phyloP scores from a whole-genome alignment of 2,797 vertebrate species.

The Sebastolobus altivelis region DNA sequence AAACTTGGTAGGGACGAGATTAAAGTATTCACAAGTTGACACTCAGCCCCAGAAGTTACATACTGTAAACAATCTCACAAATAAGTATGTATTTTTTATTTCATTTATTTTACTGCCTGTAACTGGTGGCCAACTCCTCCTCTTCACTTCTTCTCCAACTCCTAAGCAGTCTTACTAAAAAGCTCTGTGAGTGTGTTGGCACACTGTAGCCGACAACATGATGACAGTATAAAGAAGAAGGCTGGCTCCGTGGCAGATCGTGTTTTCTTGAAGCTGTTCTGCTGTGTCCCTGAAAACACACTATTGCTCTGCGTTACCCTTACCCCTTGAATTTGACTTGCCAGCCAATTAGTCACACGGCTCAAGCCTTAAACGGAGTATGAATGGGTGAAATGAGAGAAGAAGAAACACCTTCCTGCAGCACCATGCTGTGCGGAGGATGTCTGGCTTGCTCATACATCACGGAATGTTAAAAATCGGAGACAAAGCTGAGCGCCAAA shows the following conservation, averaged over 20 bases:
- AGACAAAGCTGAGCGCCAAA: constrained; percentile 17
- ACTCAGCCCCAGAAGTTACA: background rate
- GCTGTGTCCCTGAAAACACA: constrained; percentile 19
- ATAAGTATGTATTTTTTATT: constrained; percentile 32
- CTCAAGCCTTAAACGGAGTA: constrained; percentile 36
- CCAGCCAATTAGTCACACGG: constrained; percentile 63
- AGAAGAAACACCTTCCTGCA: constrained; percentile 50
- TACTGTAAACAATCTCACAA: constrained; percentile 21
- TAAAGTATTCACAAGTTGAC: background rate
- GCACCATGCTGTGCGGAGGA: constrained; percentile 37
- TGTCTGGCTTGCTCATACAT: constrained; percentile 37
- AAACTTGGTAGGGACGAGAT: background rate
- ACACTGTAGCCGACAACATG: constrained; percentile 27
- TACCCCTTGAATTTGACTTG: constrained; percentile 37
- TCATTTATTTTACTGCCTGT: constrained; percentile 17
- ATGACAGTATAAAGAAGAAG: constrained; percentile 14
- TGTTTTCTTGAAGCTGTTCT: constrained; percentile 29
- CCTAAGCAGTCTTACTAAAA: constrained; percentile 14
- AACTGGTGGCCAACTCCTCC: constrained; percentile 14
- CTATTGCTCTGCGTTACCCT: background rate
- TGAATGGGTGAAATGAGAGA: constrained; percentile 40
- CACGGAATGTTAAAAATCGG: constrained; percentile 26
- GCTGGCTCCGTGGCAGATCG: constrained; percentile 14
- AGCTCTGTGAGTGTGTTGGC: constrained; percentile 19
- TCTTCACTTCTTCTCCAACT: constrained; percentile 30